Percentiles rank a stretch among this genome's conserved stretches.
These are phyloP conservation scores for Drosophila athabasca DNA, from an alignment of 1,140 invertebrate species.

Conservation along the genomic window DNA sequence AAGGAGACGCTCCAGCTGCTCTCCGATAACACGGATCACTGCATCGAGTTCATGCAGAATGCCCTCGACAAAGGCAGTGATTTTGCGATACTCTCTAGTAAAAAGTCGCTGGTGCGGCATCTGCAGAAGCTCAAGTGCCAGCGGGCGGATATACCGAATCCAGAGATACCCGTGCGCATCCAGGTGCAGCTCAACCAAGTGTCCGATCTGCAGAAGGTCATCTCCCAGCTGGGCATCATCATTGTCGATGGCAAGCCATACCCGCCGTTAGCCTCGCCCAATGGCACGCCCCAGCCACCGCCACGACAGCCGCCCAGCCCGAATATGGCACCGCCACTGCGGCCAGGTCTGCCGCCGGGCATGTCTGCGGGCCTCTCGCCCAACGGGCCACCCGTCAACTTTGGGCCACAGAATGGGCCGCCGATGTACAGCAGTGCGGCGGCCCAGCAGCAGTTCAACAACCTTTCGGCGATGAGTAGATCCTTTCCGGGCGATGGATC, in stretches of 20 bases:
- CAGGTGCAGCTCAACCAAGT: constrained; percentile 90
- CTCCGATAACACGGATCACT: constrained; percentile 93
- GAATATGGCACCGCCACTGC: constrained; percentile 83
- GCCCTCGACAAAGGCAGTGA: constrained; percentile 92
- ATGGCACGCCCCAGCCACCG: constrained; percentile 65
- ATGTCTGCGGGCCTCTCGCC: constrained; percentile 73
- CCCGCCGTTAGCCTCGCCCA: constrained; percentile 71
- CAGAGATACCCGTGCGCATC: constrained; percentile 92
- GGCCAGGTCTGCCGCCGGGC: constrained; percentile 77
- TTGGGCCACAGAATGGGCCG: constrained; percentile 76
- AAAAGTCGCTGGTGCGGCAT: constrained; percentile 90
- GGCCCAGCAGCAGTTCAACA: constrained; percentile 79
- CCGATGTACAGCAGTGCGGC: constrained; percentile 73
- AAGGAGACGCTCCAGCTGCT: constrained; percentile 91
- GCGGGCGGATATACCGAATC: constrained; percentile 92
- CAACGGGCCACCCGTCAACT: constrained; percentile 66
- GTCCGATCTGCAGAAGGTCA: constrained; percentile 90
- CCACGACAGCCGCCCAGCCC: constrained; percentile 84
- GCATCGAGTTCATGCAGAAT: constrained; percentile 91
- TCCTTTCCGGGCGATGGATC: constrained; percentile 75
- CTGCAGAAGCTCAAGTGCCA: constrained; percentile 91
- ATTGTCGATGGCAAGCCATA: constrained; percentile 89
- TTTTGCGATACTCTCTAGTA: constrained; percentile 92
- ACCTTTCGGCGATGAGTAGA: constrained; percentile 75
- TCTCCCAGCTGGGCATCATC: constrained; percentile 89